These are phyloP conservation scores for Porites lobata DNA, from an alignment of 92 coral and sea anemone species.

Conservation along the genomic window DNA sequence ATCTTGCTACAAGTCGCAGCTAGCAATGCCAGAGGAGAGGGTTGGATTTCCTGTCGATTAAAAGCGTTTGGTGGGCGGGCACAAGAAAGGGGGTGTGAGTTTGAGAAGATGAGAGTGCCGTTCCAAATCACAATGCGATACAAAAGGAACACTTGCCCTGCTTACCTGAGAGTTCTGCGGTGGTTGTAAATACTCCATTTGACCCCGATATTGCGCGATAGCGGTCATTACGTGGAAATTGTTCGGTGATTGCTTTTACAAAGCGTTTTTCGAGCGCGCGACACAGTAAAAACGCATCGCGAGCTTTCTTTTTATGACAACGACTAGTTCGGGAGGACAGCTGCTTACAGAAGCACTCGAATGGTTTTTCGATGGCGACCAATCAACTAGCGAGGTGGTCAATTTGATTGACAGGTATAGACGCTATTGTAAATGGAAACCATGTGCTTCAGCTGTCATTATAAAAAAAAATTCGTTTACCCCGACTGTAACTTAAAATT, in stretches of 20 bases:
- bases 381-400: constrained; percentile 60
- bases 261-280: constrained; percentile 64
- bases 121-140: constrained; percentile 75
- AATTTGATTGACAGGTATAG: constrained; percentile 77
- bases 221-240: constrained; percentile 78
- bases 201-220: constrained; percentile 80
- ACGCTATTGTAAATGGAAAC: constrained; percentile 59
- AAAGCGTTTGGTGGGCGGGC: constrained; percentile 99
- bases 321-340: constrained; percentile 87
- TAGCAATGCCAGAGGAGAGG: constrained; percentile 99
- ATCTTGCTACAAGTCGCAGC: constrained; percentile 99
- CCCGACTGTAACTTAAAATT: background rate
- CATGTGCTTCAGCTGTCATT: constrained; percentile 82
- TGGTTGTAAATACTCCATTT: constrained; percentile 91
- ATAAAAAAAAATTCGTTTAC: background rate
- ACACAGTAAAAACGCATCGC: constrained; percentile 66
- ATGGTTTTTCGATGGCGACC: constrained; percentile 74
- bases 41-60: constrained; percentile 99
- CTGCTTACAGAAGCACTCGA: constrained; percentile 87
- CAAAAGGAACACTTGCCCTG: constrained; percentile 22
- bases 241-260: constrained; percentile 35
- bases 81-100: constrained; percentile 92
- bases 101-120: constrained; percentile 80
- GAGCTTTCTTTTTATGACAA: constrained; percentile 88
- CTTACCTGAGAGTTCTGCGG: constrained; percentile 87